Percentiles rank a stretch among this genome's conserved stretches.
phyloP scores from a whole-genome alignment of 2,888 invertebrate genomes.

The Pterostichus niger region DNA sequence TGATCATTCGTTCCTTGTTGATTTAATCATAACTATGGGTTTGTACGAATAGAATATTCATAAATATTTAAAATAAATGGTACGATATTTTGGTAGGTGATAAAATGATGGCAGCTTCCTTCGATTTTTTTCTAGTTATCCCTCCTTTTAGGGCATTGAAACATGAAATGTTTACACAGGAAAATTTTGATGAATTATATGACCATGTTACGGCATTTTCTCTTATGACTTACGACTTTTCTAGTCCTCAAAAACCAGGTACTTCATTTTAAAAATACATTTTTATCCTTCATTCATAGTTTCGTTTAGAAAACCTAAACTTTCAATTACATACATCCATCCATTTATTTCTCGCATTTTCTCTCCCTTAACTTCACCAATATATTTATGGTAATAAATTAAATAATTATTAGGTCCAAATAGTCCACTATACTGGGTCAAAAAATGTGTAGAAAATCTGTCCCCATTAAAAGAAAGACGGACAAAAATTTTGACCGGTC shows the following conservation, averaged over 20 bases:
- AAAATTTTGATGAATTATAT: conserved; percentile 88
- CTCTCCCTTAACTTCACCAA: conserved; percentile 42
- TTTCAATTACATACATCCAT: too few species aligned
- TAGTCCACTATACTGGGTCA: conserved; percentile 92
- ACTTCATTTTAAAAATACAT: conserved; percentile 47
- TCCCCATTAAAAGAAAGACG: conserved; percentile 83
- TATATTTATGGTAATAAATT: conserved; percentile 16
- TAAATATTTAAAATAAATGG: conserved; percentile 68
- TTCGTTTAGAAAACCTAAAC: too few species aligned
- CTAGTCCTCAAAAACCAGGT: conserved; percentile 89
- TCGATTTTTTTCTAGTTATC: conserved; percentile 87
- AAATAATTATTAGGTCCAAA: conserved; percentile 84
- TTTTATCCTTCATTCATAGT: too few species aligned
- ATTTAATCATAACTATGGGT: conserved; percentile 83
- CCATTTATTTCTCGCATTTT: too few species aligned
- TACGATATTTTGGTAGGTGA: conserved; percentile 76
- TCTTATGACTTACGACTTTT: conserved; percentile 98
- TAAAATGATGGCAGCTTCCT: conserved; percentile 79
- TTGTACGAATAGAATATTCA: conserved; percentile 26
- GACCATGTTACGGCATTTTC: conserved; percentile 91
- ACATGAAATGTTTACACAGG: conserved; percentile 84
- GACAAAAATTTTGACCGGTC: conserved; percentile 90
- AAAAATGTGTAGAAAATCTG: conserved; percentile 86
- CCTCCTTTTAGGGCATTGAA: conserved; percentile 86
- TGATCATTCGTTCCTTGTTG: conserved; percentile 79